Base-by-base conservation (phyloP, 2,888 invertebrate species). In the Leptinotarsa tumamoca region DNA sequence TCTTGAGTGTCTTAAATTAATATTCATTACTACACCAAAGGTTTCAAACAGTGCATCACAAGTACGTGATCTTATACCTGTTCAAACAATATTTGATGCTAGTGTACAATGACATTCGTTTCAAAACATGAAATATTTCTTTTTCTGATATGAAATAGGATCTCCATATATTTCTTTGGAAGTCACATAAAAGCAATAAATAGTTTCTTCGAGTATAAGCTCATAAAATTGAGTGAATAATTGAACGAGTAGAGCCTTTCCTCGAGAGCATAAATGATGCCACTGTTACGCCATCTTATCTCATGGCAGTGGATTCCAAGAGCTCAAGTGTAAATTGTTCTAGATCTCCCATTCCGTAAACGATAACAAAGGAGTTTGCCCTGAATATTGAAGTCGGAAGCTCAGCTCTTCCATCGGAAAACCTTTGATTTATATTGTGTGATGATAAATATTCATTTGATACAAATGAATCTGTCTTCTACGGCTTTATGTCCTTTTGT, bases 371-470 rank as follows among this genome's bases (percentile, higher is more conserved):
- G 54, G 18, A 54, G 54, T n/a, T 18, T 21, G 54, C 18, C 18
- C 54, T 54, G 18, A 54, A 54, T 54, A 54, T 54, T n/a, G n/a
- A n/a, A 54, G 54, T 18, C 18, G 54, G 7, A 54, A 18, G 18
- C 18, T 54, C 54, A 54, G 18, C 54, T 54, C 13, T 54, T 54
- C 18, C 18, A 54, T 54, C 54, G 54, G 54, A 54, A 54, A 18
- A n/a, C 18, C 54, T 54, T 54, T 54, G 54, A 54, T 54, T 54
- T 54, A 54, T 54, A 54, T 54, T 54, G 54, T 54, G 54, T 54
- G 54, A 18, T 18, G 54, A 54, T 54, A 21, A 54, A 54, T 54
- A 54, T 54, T 54, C 54, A n/a, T 54, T 54, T 13, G 54, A 18
- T 18, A 18, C 54, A 18, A 13, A 54, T 54, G 18, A 54, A 54